These are phyloP conservation scores for Acronicta aceris DNA, from an alignment of 2,888 invertebrate species.

Conservation along the genomic window DNA sequence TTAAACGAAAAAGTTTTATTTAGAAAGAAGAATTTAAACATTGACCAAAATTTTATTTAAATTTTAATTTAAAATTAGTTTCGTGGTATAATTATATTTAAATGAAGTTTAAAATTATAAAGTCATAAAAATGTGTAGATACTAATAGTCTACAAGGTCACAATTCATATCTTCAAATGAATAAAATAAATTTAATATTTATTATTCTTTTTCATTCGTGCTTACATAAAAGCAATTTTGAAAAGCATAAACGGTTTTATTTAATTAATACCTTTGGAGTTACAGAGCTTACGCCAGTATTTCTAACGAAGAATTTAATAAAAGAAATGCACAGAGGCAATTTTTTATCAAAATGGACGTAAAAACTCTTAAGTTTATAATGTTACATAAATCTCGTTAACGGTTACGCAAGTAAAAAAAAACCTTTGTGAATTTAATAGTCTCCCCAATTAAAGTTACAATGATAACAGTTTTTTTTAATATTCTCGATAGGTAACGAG, in stretches of 20 bases:
- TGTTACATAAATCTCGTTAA: constrained; percentile 73
- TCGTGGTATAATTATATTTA: too few relatives aligned
- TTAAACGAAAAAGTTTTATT: too few relatives aligned
- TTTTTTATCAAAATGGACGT: constrained; percentile 59
- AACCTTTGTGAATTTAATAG: constrained; percentile 68
- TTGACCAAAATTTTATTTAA: constrained; percentile 12
- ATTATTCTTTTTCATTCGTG: not conserved
- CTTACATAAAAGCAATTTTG: not conserved
- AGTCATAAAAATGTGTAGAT: too few relatives aligned
- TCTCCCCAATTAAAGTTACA: constrained; percentile 70
- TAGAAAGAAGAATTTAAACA: constrained; percentile 23
- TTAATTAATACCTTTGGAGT: constrained; percentile 34
- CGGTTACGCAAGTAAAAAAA: constrained; percentile 67
- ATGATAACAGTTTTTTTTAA: constrained; percentile 39
- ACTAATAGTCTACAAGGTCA: too few relatives aligned
- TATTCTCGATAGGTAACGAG: constrained; percentile 37
- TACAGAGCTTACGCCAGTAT: constrained; percentile 29
- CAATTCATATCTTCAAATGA: too few relatives aligned
- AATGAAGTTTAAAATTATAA: too few relatives aligned
- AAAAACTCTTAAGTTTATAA: constrained; percentile 55
- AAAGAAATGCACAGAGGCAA: constrained; percentile 44
- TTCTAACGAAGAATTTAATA: constrained; percentile 50
- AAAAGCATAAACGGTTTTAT: constrained; percentile 12
- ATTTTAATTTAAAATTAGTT: too few relatives aligned
- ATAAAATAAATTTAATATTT: too few relatives aligned